These are phyloP conservation scores for Bufo bufo DNA, from an alignment of 2,113 vertebrate species.

Conservation along the genomic window DNA sequence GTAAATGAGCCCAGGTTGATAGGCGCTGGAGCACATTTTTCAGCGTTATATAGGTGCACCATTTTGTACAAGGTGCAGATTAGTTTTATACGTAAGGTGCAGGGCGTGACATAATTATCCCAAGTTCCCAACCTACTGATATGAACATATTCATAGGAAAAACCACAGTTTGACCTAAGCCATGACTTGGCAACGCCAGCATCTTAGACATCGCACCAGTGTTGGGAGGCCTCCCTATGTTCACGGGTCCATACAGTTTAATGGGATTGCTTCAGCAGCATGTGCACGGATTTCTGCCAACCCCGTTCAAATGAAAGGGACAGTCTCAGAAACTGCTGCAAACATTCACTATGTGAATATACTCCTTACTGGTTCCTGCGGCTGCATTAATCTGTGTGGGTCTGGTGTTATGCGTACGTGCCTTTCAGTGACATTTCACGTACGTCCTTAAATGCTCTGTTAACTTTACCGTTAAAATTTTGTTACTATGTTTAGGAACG, in stretches of 20 bases:
- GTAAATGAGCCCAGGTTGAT: too few species aligned
- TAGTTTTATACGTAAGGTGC: background rate
- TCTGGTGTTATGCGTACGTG: background rate
- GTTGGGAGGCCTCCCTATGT: background rate
- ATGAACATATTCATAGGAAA: background rate
- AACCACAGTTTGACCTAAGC: too few species aligned
- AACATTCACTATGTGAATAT: background rate
- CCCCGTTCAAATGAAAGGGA: background rate
- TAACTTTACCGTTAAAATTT: background rate
- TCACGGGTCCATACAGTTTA: background rate
- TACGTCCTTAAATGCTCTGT: background rate
- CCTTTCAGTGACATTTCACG: background rate
- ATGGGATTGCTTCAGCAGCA: background rate
- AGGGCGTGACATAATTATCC: background rate
- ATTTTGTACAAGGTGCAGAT: background rate
- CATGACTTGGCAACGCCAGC: too few species aligned
- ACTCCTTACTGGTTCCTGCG: background rate
- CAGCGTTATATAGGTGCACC: background rate
- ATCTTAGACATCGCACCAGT: too few species aligned
- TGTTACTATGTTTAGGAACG: background rate
- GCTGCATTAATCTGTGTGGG: background rate
- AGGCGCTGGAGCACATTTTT: background rate
- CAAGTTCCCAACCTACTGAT: background rate
- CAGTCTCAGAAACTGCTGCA: background rate
- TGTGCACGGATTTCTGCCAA: background rate